Base-by-base conservation (phyloP, 2,797 vertebrate species). In the Arnoldichthys spilopterus region DNA sequence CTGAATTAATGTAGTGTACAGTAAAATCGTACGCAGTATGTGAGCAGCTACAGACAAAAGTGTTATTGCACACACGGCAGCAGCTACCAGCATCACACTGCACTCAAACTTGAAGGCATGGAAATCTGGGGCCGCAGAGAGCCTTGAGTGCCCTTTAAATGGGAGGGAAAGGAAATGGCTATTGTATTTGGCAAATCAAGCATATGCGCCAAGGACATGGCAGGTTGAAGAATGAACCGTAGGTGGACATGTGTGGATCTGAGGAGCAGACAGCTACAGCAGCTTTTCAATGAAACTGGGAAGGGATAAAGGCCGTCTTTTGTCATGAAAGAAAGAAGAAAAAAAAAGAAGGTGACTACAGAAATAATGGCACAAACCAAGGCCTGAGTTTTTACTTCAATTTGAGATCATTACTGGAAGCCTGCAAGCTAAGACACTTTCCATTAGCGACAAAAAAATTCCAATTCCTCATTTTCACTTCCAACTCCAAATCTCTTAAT, bases 101-200 rank as follows among this genome's bases (percentile, higher is more conserved):
- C 34, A 3, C 34, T 7, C 34, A 7, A 37, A 37, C 34, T 37
- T 37, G 34, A 37, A 37, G 34, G 7, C 43, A 67, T 20, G n/a
- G 58, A 68, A 47, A 68, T 47, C 15, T 13, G 24, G 6, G 12
- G 64, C 37, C 45, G 40, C 3, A 43, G 22, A 24, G 43, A 68
- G 43, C 43, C 28, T 28, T 28, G 64, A 68, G 64, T 0, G 37
- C 22, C 5, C 40, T 16, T 22, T 61, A n/a, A 61, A 28, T 61
- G 59, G 15, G 59, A 61, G 13, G 51, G 7, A 66, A 70, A 78
- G 53, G 66, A 63, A 61, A 66, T 67, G 32, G 51, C 51, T 51
- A 20, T 32, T 72, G 72, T 74, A 66, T 32, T 32, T 51, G 30
- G 59, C 51, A 82, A 71, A 71, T 78, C 72, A 74, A 67, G 70